Evolutionary conservation across 2,888 invertebrate genomes (phyloP), one percentile per base, ranked within the genome.

Genomic region (Drosophila kokeensis): DNA sequence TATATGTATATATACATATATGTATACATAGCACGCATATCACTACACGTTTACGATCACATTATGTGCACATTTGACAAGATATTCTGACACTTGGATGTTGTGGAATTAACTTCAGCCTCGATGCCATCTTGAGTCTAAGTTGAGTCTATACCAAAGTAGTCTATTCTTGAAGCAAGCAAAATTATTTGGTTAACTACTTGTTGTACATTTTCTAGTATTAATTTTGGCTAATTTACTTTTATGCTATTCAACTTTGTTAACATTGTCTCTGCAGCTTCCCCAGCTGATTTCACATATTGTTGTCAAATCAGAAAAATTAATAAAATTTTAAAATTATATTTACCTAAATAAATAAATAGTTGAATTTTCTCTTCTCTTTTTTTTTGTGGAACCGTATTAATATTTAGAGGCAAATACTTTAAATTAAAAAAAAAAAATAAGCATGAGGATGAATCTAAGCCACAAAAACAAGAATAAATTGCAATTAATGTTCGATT

Each of bases 41-140:
- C 57, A 60, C 27, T 52, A 62, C 61, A 69, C 62, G 36, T 73
- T 73, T 65, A 73, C 69, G 78, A 76, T 73, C 78, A 58, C 73
- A 77, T 69, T 73, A 64, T 59, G 58, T 58, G 54, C 54, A 29
- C 65, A 52, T 62, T 77, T 59, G 50, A 57, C 59, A 48, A 69
- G 62, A 73, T 73, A 77, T 57, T 62, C 58, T 59, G 69, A 73
- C 77, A 69, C 73, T 59, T 64, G 34, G 21, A 42, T 55, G 38
- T 30, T 30, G 1, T 27, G 54, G 61, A 36, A 68, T 55, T 69
- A 54, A 34, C 54, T 29, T 55, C 27, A 30, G 29, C 57, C 53
- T 38, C 48, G 42, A 53, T 38, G 32, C 21, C 45, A 55, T 55
- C 24, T 32, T 42, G 8, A 59, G 48, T 40, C n/a, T 42, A 57